phyloP scores from a whole-genome alignment of 2,113 vertebrate genomes.

The Chloropsis hardwickii region DNA sequence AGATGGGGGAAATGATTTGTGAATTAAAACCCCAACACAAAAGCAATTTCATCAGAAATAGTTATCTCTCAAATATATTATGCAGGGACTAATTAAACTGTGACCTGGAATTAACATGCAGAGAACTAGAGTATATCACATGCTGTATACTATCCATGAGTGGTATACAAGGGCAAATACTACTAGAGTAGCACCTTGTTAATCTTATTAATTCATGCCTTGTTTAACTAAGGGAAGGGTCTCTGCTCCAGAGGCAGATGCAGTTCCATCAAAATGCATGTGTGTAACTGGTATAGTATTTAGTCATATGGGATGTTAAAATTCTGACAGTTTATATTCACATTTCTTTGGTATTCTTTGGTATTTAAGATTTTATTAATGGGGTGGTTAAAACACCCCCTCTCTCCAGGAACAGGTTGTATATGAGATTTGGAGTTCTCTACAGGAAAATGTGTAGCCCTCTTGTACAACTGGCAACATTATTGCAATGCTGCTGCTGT shows the following conservation, averaged over 20 bases:
- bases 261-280: not conserved
- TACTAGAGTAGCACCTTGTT: conserved; percentile 20
- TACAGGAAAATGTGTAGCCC: not conserved
- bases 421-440: not conserved
- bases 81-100: conserved; percentile 46
- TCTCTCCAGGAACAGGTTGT: not conserved
- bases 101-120: conserved; percentile 24
- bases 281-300: not conserved
- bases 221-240: conserved; percentile 14
- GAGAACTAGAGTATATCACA: not conserved
- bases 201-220: conserved; percentile 61
- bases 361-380: conserved; percentile 45
- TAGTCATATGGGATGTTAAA: not conserved
- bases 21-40: conserved; percentile 46
- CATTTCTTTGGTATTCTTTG: not conserved
- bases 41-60: conserved; percentile 33
- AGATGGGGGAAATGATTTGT: not conserved
- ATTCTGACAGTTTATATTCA: not conserved
- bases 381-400: not conserved
- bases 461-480: not conserved
- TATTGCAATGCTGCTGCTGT: not conserved
- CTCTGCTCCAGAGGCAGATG: not conserved
- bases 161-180: conserved; percentile 50
- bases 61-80: conserved; percentile 47
- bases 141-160: conserved; percentile 27